phyloP scores from a whole-genome alignment of 2,113 vertebrate species.

The Myotis lucifugus region DNA sequence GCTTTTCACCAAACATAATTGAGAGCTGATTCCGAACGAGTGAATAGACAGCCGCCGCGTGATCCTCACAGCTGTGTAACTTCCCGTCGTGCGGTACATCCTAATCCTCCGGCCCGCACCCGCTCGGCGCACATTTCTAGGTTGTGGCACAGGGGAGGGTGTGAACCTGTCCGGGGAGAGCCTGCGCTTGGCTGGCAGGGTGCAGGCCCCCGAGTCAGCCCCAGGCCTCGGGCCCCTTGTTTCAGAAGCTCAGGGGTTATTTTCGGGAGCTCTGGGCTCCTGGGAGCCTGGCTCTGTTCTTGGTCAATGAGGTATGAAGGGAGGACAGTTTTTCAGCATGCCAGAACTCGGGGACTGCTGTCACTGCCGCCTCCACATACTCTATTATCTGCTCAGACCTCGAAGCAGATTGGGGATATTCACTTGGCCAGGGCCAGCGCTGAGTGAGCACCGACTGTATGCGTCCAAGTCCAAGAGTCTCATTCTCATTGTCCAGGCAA shows the following conservation, averaged over 20 bases:
- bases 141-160: not conserved
- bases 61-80: slow-evolving; percentile 19
- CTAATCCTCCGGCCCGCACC: not conserved
- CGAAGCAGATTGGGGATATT: not conserved
- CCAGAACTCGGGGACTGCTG: not conserved
- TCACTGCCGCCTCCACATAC: fast-evolving
- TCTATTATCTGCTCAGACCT: not conserved
- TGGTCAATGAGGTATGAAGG: slow-evolving; percentile 33
- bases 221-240: not conserved
- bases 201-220: not conserved
- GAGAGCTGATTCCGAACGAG: not conserved
- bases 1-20: slow-evolving; percentile 13
- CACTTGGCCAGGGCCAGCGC: not conserved
- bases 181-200: not conserved
- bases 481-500: not conserved
- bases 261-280: slow-evolving; percentile 33
- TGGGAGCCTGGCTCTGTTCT: slow-evolving; percentile 28
- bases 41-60: not conserved
- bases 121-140: not conserved
- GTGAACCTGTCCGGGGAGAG: not conserved
- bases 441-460: not conserved
- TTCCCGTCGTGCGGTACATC: not conserved
- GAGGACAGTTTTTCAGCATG: not conserved
- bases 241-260: not conserved
- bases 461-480: not conserved